These are phyloP conservation scores for Heloderma charlesbogerti DNA, from an alignment of 2,113 vertebrate species.

Conservation along the genomic window DNA sequence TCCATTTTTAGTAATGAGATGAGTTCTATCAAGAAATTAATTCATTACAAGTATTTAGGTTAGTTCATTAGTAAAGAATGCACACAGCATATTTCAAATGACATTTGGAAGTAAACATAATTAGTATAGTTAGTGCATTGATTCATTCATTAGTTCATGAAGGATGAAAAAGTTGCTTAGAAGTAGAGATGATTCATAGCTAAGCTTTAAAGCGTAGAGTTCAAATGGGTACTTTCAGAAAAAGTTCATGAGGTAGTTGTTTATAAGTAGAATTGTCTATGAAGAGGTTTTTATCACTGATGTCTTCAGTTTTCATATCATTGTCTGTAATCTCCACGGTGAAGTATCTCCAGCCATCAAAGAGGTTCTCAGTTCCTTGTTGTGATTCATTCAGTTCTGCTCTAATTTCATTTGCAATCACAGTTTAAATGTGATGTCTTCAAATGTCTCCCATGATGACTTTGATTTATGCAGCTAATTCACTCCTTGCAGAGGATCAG, in stretches of 20 bases:
- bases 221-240: not conserved
- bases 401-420: not conserved
- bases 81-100: slow-evolving; percentile 1
- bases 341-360: not conserved
- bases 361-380: not conserved
- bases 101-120: not conserved
- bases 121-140: not conserved
- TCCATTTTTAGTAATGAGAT: not conserved
- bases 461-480: not conserved
- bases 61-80: not conserved
- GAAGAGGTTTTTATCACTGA: not conserved
- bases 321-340: not conserved
- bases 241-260: not conserved
- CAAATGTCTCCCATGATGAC: not conserved
- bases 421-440: not conserved
- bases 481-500: not conserved
- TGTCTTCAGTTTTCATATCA: not conserved
- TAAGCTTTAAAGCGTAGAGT: not conserved
- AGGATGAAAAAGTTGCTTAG: not conserved
- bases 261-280: not conserved
- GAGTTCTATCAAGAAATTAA: not conserved
- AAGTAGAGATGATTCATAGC: not conserved
- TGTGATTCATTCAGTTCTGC: not conserved
- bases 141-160: not conserved
- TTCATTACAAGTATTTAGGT: not conserved